These are phyloP conservation scores for Homalodisca vitripennis DNA, from an alignment of 1,140 invertebrate species.

Conservation along the genomic window DNA sequence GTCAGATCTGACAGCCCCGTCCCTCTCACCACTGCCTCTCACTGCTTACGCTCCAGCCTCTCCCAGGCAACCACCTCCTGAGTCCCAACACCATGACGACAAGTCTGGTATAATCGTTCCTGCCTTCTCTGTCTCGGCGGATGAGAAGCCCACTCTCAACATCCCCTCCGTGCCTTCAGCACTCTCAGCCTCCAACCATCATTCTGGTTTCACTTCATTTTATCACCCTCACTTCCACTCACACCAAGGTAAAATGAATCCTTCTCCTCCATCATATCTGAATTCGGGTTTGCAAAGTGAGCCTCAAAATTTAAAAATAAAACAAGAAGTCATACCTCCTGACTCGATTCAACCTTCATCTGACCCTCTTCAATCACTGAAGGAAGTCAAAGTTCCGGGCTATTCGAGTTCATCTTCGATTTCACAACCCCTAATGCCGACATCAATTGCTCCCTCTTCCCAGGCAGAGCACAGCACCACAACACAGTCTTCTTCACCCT, in stretches of 20 bases:
- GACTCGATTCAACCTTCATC: conserved; percentile 54
- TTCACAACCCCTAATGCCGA: conserved; percentile 44
- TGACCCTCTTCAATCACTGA: conserved; percentile 73
- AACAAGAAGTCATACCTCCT: conserved; percentile 62
- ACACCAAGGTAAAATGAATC: conserved; percentile 35
- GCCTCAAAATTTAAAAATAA: conserved; percentile 77
- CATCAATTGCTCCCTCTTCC: conserved; percentile 36
- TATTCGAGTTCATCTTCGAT: conserved; percentile 50
- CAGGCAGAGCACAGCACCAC: conserved; percentile 29
- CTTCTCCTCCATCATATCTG: conserved; percentile 37
- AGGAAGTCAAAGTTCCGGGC: conserved; percentile 78
- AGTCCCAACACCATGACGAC: conserved; percentile 13
- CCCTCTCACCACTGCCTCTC: conserved; percentile 37
- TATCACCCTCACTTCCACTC: conserved; percentile 43
- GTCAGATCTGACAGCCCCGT: conserved; percentile 20
- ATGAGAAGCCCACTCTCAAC: conserved; percentile 39
- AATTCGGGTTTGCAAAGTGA: conserved; percentile 49
- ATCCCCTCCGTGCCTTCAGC: conserved; percentile 37
- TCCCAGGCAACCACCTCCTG: conserved; percentile 11
- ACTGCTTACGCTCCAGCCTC: conserved; percentile 34
- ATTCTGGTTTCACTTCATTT: conserved; percentile 37
- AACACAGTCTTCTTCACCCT: conserved; percentile 35
- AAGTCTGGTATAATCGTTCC: conserved; percentile 32
- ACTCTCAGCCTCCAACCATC: conserved; percentile 12
- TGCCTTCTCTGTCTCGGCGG: conserved; percentile 31